Evolutionary conservation across 2,113 vertebrate species (phyloP).

Genomic region (Phylloscopus trochiloides): DNA sequence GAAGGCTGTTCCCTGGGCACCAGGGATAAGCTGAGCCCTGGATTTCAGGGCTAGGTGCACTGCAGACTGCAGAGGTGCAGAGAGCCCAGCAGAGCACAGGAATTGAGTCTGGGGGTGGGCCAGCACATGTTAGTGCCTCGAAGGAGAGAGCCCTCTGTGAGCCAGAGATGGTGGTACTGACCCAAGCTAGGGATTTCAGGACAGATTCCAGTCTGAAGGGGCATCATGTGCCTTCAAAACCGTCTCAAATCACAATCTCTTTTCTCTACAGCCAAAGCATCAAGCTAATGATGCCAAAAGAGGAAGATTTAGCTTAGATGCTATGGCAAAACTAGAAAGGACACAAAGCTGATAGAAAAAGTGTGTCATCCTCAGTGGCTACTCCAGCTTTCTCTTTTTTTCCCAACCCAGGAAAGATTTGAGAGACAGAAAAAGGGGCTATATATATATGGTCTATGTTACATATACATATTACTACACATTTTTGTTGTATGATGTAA

Average conservation of each 20-base stretch:
- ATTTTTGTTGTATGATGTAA: not conserved
- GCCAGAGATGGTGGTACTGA: not conserved
- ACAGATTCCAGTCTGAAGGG: not conserved
- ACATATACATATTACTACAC: not conserved
- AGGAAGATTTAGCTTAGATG: conserved; percentile 14
- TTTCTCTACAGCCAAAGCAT: not conserved
- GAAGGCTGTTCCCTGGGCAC: accelerated
- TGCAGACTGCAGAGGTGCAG: not conserved
- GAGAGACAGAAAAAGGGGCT: not conserved
- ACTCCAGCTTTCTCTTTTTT: not conserved
- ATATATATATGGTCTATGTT: not conserved
- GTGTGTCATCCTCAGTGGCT: not conserved
- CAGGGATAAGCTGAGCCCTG: not conserved
- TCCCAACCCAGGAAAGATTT: not conserved
- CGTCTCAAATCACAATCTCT: not conserved
- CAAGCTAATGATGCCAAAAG: not conserved
- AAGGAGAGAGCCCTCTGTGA: not conserved
- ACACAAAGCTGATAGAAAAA: not conserved
- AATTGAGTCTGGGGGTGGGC: not conserved
- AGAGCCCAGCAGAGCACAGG: not conserved
- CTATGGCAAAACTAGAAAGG: conserved; percentile 36
- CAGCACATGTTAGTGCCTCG: not conserved
- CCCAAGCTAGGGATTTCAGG: not conserved
- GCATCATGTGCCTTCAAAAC: not conserved
- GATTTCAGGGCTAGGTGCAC: accelerated